Evolutionary conservation across 2,113 vertebrate species (phyloP).

Genomic region (Dasyurus viverrinus): DNA sequence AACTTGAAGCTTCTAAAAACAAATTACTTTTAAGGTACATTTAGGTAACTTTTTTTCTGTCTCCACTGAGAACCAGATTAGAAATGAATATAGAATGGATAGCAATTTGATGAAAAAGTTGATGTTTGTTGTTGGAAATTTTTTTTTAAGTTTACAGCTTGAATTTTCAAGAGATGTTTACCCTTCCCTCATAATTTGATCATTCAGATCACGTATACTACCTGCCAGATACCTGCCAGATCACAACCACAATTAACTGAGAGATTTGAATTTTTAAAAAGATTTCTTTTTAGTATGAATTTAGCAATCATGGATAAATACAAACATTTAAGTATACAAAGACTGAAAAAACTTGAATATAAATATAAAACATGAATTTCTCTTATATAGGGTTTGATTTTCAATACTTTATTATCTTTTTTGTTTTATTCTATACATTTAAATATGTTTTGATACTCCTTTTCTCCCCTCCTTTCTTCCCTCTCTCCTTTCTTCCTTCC

Average conservation of each 20-base stretch:
- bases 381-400: neutral
- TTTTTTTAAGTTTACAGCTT: constrained; percentile 28
- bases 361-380: neutral
- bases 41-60: neutral
- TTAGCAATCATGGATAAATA: neutral
- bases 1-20: neutral
- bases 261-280: neutral
- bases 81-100: constrained; percentile 16
- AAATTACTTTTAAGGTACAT: neutral
- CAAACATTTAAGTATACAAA: neutral
- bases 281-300: neutral
- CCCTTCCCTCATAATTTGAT: neutral
- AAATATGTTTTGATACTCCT: neutral
- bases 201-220: neutral
- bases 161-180: constrained; percentile 3
- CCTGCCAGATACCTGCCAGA: neutral
- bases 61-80: constrained; percentile 16
- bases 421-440: neutral
- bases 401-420: neutral
- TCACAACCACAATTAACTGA: neutral
- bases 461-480: too few relatives aligned
- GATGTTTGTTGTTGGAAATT: neutral
- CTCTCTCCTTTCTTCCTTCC: too few relatives aligned
- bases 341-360: neutral
- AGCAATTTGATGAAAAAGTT: neutral